Evolutionary conservation across 2,113 vertebrate genomes (phyloP), one percentile per base, ranked within the genome.

Genomic region (Amblyopsis rosae): DNA sequence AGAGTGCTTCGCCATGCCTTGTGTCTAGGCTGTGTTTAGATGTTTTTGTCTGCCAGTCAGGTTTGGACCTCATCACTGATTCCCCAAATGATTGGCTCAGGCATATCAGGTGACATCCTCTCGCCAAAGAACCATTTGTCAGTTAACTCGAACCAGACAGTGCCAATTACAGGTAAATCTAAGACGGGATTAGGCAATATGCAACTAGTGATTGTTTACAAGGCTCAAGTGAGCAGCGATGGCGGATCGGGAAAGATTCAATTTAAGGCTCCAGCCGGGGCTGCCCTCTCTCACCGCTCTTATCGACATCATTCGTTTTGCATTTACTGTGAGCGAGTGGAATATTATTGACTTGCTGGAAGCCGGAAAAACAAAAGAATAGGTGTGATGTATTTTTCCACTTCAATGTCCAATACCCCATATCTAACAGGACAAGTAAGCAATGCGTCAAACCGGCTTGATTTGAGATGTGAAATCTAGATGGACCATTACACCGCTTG

Each of bases 121-220:
- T 74, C 63, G 47, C 76, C 73, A 59, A 58, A 32, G 75, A 83
- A 73, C 80, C 82, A 87, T 87, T 88, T 85, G 72, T 73, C 78
- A 75, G 80, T 84, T 81, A 86, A 81, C 59, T 83, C 70, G 67
- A 67, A 65, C 49, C 32, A 45, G 9, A 16, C 65, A 77, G 80
- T 67, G 73, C 67, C 77, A 82, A 82, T 77, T 80, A 81, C 80
- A 88, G 82, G 84, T 84, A 73, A 76, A 77, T 82, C 77, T 85
- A 85, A 85, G 84, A 59, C 80, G 66, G 67, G 81, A 83, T 86
- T 83, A 88, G 72, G 85, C 69, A 61, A 84, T 83, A 83, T 78
- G 80, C 75, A 80, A 79, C 61, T 56, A 56, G 67, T 71, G 64
- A 86, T 84, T 89, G 85, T 90, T 88, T 86, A 83, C 82, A 71